A percentile compares a stretch with the other conserved stretches of the same genome.
Conservation (phyloP, 2,888 invertebrate genomes). For the Apantesis nais region DNA sequence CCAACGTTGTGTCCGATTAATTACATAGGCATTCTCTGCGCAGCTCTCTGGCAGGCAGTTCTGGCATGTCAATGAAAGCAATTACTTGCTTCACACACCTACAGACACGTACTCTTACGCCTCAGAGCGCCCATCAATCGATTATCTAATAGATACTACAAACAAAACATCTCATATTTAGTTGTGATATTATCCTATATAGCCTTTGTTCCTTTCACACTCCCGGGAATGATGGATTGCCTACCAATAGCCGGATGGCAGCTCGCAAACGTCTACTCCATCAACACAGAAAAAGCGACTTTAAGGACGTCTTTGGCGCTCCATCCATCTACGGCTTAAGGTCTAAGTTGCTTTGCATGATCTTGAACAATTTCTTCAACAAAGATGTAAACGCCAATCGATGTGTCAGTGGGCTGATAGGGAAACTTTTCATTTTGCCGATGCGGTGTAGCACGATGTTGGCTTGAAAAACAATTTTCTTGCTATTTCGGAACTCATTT, state of each 20-base stretch:
- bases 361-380: constrained; percentile 73
- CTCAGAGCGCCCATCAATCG: constrained; percentile 41
- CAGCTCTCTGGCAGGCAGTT: constrained; percentile 48
- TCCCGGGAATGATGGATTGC: constrained; percentile 76
- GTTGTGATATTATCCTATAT: constrained; percentile 56
- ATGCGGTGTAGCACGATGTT: constrained; percentile 72
- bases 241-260: constrained; percentile 72
- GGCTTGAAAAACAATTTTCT: constrained; percentile 78
- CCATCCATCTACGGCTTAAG: constrained; percentile 59
- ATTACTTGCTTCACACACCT: constrained; percentile 68
- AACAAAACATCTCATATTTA: constrained; percentile 52
- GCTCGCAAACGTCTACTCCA: constrained; percentile 68
- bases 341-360: constrained; percentile 69
- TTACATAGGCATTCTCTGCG: constrained; percentile 75
- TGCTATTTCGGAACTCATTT: constrained; percentile 76
- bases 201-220: constrained; percentile 71
- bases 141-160: constrained; percentile 51
- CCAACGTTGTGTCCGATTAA: constrained; percentile 74
- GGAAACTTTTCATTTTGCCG: constrained; percentile 82
- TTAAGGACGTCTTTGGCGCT: constrained; percentile 44
- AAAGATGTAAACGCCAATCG: constrained; percentile 83
- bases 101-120: constrained; percentile 40
- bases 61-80: constrained; percentile 80
- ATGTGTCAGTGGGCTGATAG: constrained; percentile 81
- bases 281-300: constrained; percentile 63